Percentiles rank a stretch among this genome's conserved stretches.
Conservation (phyloP, 2,113 vertebrate genomes). For the Tiliqua scincoides region DNA sequence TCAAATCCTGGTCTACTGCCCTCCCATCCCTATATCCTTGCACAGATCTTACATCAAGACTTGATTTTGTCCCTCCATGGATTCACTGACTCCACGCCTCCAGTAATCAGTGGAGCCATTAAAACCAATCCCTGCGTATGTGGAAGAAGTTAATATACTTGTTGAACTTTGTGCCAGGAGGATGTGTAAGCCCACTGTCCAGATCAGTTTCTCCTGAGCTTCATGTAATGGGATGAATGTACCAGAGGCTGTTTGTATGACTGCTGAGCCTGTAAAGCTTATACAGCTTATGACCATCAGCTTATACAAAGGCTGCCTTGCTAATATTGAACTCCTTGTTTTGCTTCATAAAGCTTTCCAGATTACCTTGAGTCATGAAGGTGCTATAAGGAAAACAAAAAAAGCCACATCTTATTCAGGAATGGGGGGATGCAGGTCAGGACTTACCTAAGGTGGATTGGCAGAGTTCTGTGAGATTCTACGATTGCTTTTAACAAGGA, state of each 20-base stretch:
- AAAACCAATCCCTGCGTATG: fast-evolving
- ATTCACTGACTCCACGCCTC: not conserved
- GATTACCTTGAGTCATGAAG: constrained; percentile 47
- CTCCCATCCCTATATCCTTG: not conserved
- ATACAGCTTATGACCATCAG: too few relatives aligned
- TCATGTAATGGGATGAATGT: not conserved
- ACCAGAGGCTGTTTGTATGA: constrained; percentile 48
- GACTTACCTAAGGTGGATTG: constrained; percentile 20
- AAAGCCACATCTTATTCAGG: constrained; percentile 46
- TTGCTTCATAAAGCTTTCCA: constrained; percentile 29
- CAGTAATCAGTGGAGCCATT: not conserved
- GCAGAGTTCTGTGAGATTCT: constrained; percentile 17
- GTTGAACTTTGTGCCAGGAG: not conserved
- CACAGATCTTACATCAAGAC: not conserved
- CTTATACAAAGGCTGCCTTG: constrained; percentile 9
- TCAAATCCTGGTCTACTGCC: not conserved
- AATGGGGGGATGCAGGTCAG: constrained; percentile 39
- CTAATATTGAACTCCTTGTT: not conserved
- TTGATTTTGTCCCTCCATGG: not conserved
- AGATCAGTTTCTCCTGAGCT: not conserved
- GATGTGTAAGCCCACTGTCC: not conserved
- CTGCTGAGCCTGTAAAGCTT: constrained; percentile 37
- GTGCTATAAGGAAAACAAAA: constrained; percentile 3
- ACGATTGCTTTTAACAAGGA: constrained; percentile 42
- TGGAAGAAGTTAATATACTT: not conserved